phyloP scores from a whole-genome alignment of 2,113 vertebrate genomes.

The Arvicanthis niloticus region DNA sequence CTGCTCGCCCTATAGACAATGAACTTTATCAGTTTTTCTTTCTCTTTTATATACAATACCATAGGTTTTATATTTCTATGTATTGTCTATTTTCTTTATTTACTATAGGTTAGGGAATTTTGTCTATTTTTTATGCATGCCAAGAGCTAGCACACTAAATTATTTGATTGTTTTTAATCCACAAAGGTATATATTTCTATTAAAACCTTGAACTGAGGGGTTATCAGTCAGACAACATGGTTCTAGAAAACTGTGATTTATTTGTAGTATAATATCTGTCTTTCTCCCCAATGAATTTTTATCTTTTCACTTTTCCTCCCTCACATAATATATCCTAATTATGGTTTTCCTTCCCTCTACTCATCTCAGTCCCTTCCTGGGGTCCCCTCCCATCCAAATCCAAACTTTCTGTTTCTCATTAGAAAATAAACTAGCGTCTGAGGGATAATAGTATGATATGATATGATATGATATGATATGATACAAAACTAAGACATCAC shows the following conservation, averaged over 20 bases:
- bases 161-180: neutral
- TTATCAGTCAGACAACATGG: neutral
- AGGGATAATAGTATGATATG: neutral
- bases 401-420: neutral
- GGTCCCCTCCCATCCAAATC: neutral
- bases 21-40: neutral
- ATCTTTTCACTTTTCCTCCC: neutral
- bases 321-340: neutral
- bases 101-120: neutral
- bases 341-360: neutral
- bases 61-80: neutral
- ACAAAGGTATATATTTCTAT: neutral
- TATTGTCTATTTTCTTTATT: slow-evolving; percentile 29
- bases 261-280: neutral
- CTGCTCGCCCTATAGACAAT: neutral
- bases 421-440: neutral
- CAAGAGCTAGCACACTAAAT: slow-evolving; percentile 4
- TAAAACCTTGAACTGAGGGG: neutral
- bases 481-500: neutral
- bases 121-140: neutral
- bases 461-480: neutral
- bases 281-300: neutral
- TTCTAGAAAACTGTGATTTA: slow-evolving; percentile 5
- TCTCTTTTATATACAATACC: neutral
- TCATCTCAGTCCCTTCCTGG: neutral